Conservation (phyloP, 2,888 invertebrate genomes). For the Caprella mutica region DNA sequence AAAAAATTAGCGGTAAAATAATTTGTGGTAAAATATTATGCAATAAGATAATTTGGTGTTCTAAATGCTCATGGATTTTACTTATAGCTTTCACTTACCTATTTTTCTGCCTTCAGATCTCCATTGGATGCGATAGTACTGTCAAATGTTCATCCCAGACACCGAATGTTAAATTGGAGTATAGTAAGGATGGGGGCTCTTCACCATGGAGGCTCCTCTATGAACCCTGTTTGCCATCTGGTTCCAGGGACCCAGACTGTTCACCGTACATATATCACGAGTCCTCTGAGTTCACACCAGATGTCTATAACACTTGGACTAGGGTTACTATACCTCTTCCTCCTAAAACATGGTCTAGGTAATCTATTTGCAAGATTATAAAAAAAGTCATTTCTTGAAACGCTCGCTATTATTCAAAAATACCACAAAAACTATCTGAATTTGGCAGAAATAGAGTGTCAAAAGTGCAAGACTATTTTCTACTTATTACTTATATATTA, state of each 20-base stretch:
- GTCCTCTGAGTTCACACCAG: conserved; percentile 39
- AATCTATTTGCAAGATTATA: neutral
- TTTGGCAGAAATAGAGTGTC: too few species aligned
- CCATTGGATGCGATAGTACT: conserved; percentile 39
- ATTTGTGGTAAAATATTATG: neutral
- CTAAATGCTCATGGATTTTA: neutral
- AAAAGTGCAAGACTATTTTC: too few species aligned
- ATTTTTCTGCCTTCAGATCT: conserved; percentile 37
- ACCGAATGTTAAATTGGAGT: conserved; percentile 39
- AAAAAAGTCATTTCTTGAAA: neutral
- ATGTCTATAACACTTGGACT: conserved; percentile 39
- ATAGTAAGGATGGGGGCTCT: conserved; percentile 38
- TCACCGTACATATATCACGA: conserved; percentile 40
- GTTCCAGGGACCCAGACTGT: conserved; percentile 38
- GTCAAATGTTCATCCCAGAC: conserved; percentile 37
- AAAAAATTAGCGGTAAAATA: neutral
- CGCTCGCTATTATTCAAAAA: too few species aligned
- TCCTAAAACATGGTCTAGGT: conserved; percentile 41
- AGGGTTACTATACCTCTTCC: conserved; percentile 40
- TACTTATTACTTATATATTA: too few species aligned
- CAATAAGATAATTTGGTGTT: neutral
- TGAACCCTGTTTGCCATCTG: conserved; percentile 40
- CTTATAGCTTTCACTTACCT: neutral
- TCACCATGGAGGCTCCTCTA: conserved; percentile 40
- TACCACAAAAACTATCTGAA: too few species aligned